Evolutionary conservation across 2,888 invertebrate genomes (phyloP).

Genomic region (Phragmatobia fuliginosa): DNA sequence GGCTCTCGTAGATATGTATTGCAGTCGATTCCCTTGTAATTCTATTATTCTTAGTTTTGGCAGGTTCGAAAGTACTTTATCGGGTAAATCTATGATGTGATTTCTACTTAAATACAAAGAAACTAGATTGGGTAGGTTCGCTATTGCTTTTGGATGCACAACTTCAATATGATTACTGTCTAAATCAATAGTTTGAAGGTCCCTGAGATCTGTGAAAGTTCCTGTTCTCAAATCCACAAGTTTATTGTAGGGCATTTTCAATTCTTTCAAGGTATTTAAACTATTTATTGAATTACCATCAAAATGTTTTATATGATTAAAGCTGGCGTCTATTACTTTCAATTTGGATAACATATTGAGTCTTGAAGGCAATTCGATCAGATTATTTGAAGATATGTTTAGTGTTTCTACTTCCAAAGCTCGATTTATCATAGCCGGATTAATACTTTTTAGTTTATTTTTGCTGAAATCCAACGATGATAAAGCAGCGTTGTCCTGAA

Average conservation of each 20-base stretch:
- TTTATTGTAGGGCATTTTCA: conserved; percentile 92
- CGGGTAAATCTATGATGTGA: conserved; percentile 91
- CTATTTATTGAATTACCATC: conserved; percentile 90
- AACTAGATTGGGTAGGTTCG: conserved; percentile 89
- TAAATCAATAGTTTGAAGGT: conserved; percentile 91
- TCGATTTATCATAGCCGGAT: conserved; percentile 87
- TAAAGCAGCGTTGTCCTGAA: conserved; percentile 88
- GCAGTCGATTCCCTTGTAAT: conserved; percentile 92
- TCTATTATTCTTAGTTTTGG: conserved; percentile 91
- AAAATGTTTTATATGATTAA: conserved; percentile 91
- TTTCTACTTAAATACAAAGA: conserved; percentile 91
- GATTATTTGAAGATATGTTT: conserved; percentile 92
- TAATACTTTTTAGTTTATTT: conserved; percentile 90
- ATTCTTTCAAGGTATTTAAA: conserved; percentile 89
- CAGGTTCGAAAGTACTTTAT: conserved; percentile 91
- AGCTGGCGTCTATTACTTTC: conserved; percentile 91
- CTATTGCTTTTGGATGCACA: conserved; percentile 91
- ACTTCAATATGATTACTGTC: conserved; percentile 93
- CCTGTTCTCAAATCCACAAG: conserved; percentile 90
- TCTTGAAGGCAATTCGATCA: conserved; percentile 90
- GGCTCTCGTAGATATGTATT: conserved; percentile 90
- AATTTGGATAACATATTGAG: conserved; percentile 90
- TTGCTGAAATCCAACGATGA: conserved; percentile 91
- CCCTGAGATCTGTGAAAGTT: conserved; percentile 90
- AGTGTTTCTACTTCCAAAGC: conserved; percentile 90